phyloP scores from a whole-genome alignment of 2,113 vertebrate genomes.

The Myiagra hebetior region DNA sequence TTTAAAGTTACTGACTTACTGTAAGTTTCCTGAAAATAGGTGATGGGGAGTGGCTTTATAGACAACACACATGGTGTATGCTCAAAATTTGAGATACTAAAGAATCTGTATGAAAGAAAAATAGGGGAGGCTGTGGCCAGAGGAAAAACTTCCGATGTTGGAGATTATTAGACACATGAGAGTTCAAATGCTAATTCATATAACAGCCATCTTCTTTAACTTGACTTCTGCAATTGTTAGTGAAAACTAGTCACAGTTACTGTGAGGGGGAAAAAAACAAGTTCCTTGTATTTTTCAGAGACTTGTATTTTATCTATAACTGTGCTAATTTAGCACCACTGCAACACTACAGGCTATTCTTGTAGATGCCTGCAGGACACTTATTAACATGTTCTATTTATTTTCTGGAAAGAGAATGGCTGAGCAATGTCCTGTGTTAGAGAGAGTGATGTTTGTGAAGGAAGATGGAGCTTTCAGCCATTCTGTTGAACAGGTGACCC shows the following conservation, averaged over 20 bases:
- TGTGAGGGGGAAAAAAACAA: fast-evolving
- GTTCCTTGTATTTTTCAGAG: neutral
- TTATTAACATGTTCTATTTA: neutral
- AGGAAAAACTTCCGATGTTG: neutral
- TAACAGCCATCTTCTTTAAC: neutral
- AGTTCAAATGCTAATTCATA: neutral
- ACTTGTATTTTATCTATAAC: neutral
- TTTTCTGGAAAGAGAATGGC: neutral
- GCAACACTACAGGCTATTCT: neutral
- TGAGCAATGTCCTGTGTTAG: neutral
- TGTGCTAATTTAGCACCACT: neutral
- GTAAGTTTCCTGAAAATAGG: neutral
- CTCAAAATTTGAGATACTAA: neutral
- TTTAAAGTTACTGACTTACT: neutral
- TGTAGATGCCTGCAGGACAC: neutral
- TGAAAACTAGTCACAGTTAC: neutral
- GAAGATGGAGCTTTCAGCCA: neutral
- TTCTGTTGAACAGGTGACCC: neutral
- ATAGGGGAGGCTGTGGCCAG: neutral
- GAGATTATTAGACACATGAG: neutral
- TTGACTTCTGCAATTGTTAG: neutral
- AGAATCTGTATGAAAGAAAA: neutral
- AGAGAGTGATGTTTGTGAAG: neutral
- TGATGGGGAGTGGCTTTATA: neutral
- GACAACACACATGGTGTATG: neutral